phyloP scores from a whole-genome alignment of 2,888 invertebrate species.

The Standfussiana lucernea region DNA sequence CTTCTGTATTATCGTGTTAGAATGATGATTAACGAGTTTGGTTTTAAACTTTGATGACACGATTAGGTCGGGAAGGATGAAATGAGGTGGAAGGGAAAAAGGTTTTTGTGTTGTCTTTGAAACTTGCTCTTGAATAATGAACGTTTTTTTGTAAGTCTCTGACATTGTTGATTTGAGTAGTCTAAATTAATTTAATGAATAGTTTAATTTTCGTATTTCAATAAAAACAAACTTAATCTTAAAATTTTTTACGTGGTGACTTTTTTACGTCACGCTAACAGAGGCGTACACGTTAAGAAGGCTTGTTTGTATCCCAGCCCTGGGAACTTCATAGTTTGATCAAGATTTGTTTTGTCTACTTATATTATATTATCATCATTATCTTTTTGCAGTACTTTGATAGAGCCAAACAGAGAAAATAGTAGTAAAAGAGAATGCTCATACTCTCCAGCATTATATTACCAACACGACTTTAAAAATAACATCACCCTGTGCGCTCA shows the following conservation, averaged over 20 bases:
- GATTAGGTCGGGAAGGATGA: not conserved
- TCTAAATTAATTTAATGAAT: not conserved
- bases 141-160: not conserved
- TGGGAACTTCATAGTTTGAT: not conserved
- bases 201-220: too few relatives aligned
- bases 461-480: not conserved
- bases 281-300: not conserved
- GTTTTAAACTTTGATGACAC: slow-evolving; percentile 42
- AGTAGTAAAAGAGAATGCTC: not conserved
- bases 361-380: not conserved
- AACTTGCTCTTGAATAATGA: not conserved
- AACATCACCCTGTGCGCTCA: not conserved
- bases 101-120: slow-evolving; percentile 13
- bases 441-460: not conserved
- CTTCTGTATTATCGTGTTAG: slow-evolving; percentile 43
- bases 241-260: not conserved
- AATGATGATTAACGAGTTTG: slow-evolving; percentile 49
- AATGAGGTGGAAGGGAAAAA: slow-evolving; percentile 25
- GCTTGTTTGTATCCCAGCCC: not conserved
- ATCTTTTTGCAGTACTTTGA: not conserved
- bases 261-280: not conserved
- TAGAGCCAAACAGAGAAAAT: not conserved
- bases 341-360: not conserved
- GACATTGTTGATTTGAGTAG: not conserved
- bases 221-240: not conserved